phyloP scores from a whole-genome alignment of 2,113 vertebrate genomes.

The Scophthalmus maximus region DNA sequence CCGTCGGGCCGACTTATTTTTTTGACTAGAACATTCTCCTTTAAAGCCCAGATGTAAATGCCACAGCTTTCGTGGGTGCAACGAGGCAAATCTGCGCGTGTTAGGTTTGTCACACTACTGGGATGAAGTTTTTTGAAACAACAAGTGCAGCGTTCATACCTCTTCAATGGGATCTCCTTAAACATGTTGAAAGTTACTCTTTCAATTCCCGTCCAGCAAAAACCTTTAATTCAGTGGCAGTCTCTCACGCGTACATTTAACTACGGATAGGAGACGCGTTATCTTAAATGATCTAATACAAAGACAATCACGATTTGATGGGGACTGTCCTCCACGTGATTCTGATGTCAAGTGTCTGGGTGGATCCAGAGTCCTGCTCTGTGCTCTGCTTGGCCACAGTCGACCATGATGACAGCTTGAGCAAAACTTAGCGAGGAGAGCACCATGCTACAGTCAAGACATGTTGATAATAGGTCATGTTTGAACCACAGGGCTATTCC shows the following conservation, averaged over 20 bases:
- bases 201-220: no score
- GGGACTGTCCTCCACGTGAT: neutral
- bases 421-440: conserved; percentile 54
- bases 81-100: conserved; percentile 20
- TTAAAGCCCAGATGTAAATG: conserved; percentile 22
- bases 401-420: conserved; percentile 64
- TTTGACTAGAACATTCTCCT: conserved; percentile 17
- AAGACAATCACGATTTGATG: neutral
- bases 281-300: neutral
- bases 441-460: conserved; percentile 4
- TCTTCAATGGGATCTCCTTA: neutral
- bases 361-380: conserved; percentile 64
- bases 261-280: neutral
- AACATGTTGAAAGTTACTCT: no score
- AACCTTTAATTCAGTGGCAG: neutral
- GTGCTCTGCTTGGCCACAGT: conserved; percentile 61
- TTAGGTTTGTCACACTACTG: conserved; percentile 21
- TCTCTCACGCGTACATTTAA: neutral
- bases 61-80: conserved; percentile 16
- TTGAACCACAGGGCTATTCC: conserved; percentile 16
- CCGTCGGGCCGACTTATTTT: conserved; percentile 19
- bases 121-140: conserved; percentile 9
- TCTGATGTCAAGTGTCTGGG: conserved; percentile 74
- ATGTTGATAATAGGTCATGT: conserved; percentile 22
- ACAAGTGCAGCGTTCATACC: conserved; percentile 22